Evolutionary conservation across 2,888 invertebrate species (phyloP).

Genomic region (Apantesis nais): DNA sequence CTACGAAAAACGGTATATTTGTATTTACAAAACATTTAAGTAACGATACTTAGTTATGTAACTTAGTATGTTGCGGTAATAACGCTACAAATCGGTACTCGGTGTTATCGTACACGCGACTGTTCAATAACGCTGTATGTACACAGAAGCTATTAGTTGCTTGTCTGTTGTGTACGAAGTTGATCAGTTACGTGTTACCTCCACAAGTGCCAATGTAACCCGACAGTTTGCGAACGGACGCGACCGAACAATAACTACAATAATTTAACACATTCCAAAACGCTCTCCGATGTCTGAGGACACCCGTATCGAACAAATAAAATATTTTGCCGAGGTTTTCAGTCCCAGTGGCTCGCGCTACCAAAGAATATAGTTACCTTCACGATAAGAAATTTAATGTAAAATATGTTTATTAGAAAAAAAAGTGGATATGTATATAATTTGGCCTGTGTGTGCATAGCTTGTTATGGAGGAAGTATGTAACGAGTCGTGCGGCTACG

Average conservation of each 20-base stretch:
- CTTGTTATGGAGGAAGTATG: slow-evolving; percentile 57
- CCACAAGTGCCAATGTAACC: slow-evolving; percentile 76
- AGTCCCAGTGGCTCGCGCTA: slow-evolving; percentile 76
- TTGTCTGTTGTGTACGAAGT: slow-evolving; percentile 27
- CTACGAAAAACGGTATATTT: neutral
- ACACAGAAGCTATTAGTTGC: slow-evolving; percentile 34
- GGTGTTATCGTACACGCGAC: slow-evolving; percentile 19
- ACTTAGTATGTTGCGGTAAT: slow-evolving; percentile 16
- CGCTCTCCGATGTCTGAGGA: slow-evolving; percentile 61
- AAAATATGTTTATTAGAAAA: slow-evolving; percentile 74
- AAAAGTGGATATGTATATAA: slow-evolving; percentile 72
- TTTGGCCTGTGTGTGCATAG: slow-evolving; percentile 78
- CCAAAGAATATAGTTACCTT: slow-evolving; percentile 85
- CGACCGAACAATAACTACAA: slow-evolving; percentile 68
- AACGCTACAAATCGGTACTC: slow-evolving; percentile 33
- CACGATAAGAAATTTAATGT: slow-evolving; percentile 77
- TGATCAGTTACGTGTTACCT: slow-evolving; percentile 55
- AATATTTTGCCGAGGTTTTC: slow-evolving; percentile 61
- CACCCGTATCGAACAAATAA: slow-evolving; percentile 51
- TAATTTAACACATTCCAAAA: slow-evolving; percentile 64
- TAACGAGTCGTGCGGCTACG: slow-evolving; percentile 35
- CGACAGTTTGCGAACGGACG: slow-evolving; percentile 57
- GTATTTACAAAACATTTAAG: neutral
- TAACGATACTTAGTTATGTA: slow-evolving; percentile 14
- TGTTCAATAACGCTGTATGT: slow-evolving; percentile 28